Conservation (phyloP, 2,888 invertebrate genomes). For the Drosophila antonietae region DNA sequence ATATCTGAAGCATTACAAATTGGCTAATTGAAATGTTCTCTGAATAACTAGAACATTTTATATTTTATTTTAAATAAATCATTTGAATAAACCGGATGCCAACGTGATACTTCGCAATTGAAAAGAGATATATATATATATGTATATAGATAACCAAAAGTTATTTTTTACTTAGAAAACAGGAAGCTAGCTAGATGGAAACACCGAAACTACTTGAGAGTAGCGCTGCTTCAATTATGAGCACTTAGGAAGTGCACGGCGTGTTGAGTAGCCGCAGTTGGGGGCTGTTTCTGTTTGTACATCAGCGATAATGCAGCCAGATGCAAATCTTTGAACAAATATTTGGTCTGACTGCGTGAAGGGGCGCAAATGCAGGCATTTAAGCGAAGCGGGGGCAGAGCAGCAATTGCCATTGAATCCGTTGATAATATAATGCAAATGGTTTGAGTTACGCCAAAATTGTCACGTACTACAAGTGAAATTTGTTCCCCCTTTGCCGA, state of each 20-base stretch:
- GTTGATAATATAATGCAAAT: constrained; percentile 38
- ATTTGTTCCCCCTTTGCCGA: constrained; percentile 14
- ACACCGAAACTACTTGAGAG: background rate
- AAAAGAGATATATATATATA: too few relatives aligned
- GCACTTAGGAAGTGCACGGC: constrained; percentile 30
- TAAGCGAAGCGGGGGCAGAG: constrained; percentile 8
- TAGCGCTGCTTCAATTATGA: constrained; percentile 16
- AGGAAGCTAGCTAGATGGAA: constrained; percentile 4
- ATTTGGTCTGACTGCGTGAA: constrained; percentile 73
- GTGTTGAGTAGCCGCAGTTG: background rate
- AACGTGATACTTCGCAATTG: background rate
- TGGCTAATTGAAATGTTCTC: constrained; percentile 21
- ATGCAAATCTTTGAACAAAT: constrained; percentile 78
- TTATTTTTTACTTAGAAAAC: background rate
- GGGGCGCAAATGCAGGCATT: constrained; percentile 8
- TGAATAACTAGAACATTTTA: background rate
- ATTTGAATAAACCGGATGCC: background rate
- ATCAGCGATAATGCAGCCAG: constrained; percentile 62
- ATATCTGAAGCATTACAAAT: constrained; percentile 24
- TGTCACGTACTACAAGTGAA: constrained; percentile 69
- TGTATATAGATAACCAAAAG: too few relatives aligned
- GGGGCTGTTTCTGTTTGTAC: constrained; percentile 23
- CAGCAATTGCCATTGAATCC: constrained; percentile 33
- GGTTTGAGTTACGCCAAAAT: constrained; percentile 63
- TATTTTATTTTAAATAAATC: background rate